These are phyloP conservation scores for Drosophila nasuta DNA, from an alignment of 1,140 invertebrate genomes.

Conservation along the genomic window DNA sequence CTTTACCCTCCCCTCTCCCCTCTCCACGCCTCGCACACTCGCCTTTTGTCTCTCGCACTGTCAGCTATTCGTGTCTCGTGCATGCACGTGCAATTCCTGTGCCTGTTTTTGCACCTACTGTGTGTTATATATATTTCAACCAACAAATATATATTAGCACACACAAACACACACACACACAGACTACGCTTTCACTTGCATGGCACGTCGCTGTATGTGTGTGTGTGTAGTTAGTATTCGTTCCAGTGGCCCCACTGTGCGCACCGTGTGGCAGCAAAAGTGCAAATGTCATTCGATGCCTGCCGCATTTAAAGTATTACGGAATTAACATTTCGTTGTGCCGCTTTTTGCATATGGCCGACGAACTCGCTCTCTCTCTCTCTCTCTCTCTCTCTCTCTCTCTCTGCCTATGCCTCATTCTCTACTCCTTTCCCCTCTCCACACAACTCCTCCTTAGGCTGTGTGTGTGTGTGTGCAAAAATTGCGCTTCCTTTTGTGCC, in stretches of 20 bases:
- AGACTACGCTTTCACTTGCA: constrained; percentile 67
- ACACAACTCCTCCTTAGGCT: constrained; percentile 15
- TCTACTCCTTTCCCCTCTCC: not conserved
- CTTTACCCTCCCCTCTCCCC: not conserved
- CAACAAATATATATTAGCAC: constrained; percentile 68
- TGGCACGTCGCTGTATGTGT: constrained; percentile 52
- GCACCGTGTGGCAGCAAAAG: constrained; percentile 75
- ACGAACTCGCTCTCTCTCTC: constrained; percentile 31
- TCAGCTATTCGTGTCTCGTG: constrained; percentile 44
- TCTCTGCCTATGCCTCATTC: not conserved
- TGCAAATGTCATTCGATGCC: constrained; percentile 83
- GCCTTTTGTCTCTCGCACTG: constrained; percentile 7
- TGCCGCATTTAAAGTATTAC: constrained; percentile 83
- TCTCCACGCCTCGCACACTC: not conserved
- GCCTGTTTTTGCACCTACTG: constrained; percentile 76
- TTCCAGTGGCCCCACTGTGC: constrained; percentile 68
- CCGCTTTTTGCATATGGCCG: constrained; percentile 57
- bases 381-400: constrained; percentile 8
- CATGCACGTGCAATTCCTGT: constrained; percentile 66
- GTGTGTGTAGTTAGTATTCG: constrained; percentile 32
- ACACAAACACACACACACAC: constrained; percentile 40
- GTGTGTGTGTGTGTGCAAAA: constrained; percentile 62
- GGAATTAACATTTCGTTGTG: constrained; percentile 83
- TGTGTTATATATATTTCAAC: constrained; percentile 49
- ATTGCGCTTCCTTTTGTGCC: constrained; percentile 82